Evolutionary conservation across 2,113 vertebrate genomes (phyloP).

Genomic region (Leptobrachium leishanense): DNA sequence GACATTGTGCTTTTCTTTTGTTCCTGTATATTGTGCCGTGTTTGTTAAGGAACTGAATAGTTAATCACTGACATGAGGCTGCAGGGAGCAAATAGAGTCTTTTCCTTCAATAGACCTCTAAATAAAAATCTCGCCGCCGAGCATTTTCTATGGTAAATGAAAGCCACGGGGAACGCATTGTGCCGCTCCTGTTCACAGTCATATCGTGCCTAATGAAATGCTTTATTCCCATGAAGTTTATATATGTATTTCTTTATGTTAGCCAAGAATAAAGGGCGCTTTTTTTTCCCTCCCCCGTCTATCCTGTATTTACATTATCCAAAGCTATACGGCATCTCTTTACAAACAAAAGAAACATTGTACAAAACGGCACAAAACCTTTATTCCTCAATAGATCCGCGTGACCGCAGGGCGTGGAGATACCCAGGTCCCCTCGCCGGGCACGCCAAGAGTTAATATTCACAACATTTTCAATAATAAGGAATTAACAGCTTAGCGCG

Average conservation of each 20-base stretch:
- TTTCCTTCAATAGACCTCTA: conserved; percentile 24
- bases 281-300: background rate
- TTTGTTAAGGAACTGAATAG: conserved; percentile 6
- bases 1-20: background rate
- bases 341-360: background rate
- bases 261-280: conserved; percentile 9
- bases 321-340: conserved; percentile 25
- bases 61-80: conserved; percentile 9
- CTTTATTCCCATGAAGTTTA: conserved; percentile 5
- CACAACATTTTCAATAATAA: conserved; percentile 51
- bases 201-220: conserved; percentile 21
- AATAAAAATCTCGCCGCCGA: background rate
- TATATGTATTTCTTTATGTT: conserved; percentile 2
- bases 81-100: conserved; percentile 8
- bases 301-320: conserved; percentile 33
- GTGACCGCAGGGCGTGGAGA: conserved; percentile 53
- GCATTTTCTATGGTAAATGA: conserved; percentile 22
- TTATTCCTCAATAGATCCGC: conserved; percentile 21
- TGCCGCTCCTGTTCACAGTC: conserved; percentile 2
- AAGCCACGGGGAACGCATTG: conserved; percentile 24
- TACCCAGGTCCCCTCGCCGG: conserved; percentile 54
- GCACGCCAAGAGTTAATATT: conserved; percentile 54
- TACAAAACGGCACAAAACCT: conserved; percentile 4
- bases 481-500: conserved; percentile 34
- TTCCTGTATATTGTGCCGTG: background rate